phyloP scores from a whole-genome alignment of 2,113 vertebrate genomes.

The Condylura cristata region DNA sequence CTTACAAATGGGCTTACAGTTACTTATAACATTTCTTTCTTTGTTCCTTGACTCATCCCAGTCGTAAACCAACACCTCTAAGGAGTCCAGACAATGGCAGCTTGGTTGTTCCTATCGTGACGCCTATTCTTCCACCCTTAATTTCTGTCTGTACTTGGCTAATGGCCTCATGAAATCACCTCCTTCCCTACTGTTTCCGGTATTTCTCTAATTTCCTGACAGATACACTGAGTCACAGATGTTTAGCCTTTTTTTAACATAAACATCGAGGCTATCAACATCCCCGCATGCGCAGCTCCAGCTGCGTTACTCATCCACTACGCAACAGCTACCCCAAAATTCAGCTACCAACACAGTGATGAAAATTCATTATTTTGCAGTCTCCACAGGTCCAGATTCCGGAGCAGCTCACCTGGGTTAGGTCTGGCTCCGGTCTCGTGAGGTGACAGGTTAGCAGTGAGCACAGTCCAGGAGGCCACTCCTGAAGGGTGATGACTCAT shows the following conservation, averaged over 20 bases:
- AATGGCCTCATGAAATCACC: too few relatives aligned
- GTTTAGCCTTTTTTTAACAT: background rate
- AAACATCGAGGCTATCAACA: background rate
- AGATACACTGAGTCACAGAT: background rate
- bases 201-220: background rate
- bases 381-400: background rate
- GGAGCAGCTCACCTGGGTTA: background rate
- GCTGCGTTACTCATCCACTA: too few relatives aligned
- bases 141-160: background rate
- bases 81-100: background rate
- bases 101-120: background rate
- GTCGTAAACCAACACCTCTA: background rate
- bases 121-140: background rate
- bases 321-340: background rate
- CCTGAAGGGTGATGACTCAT: background rate
- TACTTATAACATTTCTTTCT: background rate
- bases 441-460: background rate
- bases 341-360: background rate
- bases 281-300: background rate
- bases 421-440: background rate
- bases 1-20: background rate
- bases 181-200: background rate
- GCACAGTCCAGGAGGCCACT: background rate
- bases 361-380: background rate
- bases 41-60: background rate